Base-by-base conservation (phyloP, 2,797 vertebrate species). In the Peromyscus attwateri region DNA sequence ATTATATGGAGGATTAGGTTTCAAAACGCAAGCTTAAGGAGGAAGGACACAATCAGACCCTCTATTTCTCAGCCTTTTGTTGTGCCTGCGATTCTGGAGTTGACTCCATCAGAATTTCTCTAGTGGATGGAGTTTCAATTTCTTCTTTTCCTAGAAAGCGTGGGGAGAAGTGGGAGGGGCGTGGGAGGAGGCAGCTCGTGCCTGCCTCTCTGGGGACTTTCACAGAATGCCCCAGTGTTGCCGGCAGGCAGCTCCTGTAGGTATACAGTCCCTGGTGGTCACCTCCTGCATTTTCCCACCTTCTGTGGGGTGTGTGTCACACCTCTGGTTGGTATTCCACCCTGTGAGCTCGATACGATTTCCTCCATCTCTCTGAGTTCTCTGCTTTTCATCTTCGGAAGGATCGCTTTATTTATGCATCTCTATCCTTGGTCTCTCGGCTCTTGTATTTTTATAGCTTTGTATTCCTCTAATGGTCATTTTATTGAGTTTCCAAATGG, bases 371-470 rank as follows among this genome's bases (percentile, higher is more conserved):
- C 84, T 75, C 82, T 92, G 71, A 88, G 21, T 94, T 87, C 49
- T 87, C n/a, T 91, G 68, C 37, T 62, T 95, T 92, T 82, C 84
- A 89, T 87, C 94, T 82, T 93, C 68, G 31, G 91, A 90, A 87
- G 92, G 73, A 75, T 79, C 27, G 83, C 37, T 96, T 95, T 88
- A 70, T 89, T 89, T 91, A 77, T 64, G 92, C 19, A 49, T 79
- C 43, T 87, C 62, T 25, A 71, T 9, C 79, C 52, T 94, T 93
- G 29, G 82, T 94, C 76, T 83, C 80, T 76, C 80, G 37, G 23
- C 89, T 97, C 79, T 92, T 95, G 3, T 77, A 62, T 82, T 93
- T 94, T 96, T 91, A 87, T 57, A 90, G 34, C 43, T 76, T 96
- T 90, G 95, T 94, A 93, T 92, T 76, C 62, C 55, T 70, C 91